Conservation (phyloP, 2,888 invertebrate species). For the Eulithis testata region DNA sequence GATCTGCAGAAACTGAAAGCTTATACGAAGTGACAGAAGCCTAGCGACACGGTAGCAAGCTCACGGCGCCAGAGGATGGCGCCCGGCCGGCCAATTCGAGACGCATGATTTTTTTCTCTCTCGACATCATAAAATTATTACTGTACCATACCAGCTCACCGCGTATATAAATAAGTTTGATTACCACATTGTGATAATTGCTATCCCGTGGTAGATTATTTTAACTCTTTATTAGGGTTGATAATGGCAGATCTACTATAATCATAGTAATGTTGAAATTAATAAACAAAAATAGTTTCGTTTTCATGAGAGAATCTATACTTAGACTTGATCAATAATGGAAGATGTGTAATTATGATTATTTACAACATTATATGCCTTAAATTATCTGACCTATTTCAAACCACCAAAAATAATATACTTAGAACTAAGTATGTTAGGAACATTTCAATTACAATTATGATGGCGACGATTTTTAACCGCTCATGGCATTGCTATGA, state of each 20-base stretch:
- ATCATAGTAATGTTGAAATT: too few species aligned
- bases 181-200: conserved; percentile 39
- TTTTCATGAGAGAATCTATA: too few species aligned
- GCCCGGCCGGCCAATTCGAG: conserved; percentile 62
- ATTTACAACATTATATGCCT: neutral
- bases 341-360: conserved; percentile 11
- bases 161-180: conserved; percentile 48
- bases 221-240: too few species aligned
- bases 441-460: neutral
- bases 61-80: conserved; percentile 72
- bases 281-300: too few species aligned
- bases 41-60: conserved; percentile 26
- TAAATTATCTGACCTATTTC: conserved; percentile 20
- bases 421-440: conserved; percentile 3
- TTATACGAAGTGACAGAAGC: conserved; percentile 17
- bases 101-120: conserved; percentile 60
- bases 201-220: conserved; percentile 6
- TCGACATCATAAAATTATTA: conserved; percentile 64
- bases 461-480: conserved; percentile 11
- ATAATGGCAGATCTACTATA: neutral
- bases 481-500: conserved; percentile 20
- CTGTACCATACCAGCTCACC: conserved; percentile 47
- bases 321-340: too few species aligned
- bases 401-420: conserved; percentile 12
- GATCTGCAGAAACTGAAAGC: neutral